Percentiles rank a stretch among this genome's conserved stretches.
Evolutionary conservation across 2,888 invertebrate genomes (phyloP).

Genomic region (Caenorhabditis sinica): DNA sequence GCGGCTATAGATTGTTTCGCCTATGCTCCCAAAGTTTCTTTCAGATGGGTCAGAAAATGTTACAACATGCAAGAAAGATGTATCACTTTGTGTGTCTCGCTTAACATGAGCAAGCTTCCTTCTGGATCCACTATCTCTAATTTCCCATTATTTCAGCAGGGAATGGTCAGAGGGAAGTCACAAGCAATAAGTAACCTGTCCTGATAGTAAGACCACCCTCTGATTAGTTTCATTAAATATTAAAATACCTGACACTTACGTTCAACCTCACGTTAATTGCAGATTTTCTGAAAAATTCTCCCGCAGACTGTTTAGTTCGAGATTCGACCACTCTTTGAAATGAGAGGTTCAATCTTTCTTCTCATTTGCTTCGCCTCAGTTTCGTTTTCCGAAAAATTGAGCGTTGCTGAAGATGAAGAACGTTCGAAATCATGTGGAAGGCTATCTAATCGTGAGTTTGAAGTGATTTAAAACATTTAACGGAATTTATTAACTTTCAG

Average conservation of each 20-base stretch:
- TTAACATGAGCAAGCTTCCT: too few species aligned
- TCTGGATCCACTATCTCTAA: too few species aligned
- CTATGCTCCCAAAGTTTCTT: too few species aligned
- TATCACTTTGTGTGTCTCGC: too few species aligned
- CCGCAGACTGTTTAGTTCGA: not conserved
- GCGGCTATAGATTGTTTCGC: too few species aligned
- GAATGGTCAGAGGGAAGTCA: too few species aligned
- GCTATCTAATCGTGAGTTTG: not conserved
- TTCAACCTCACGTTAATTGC: not conserved
- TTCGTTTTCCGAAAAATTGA: not conserved
- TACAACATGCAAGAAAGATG: too few species aligned
- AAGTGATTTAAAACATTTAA: not conserved
- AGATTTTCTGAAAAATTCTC: not conserved
- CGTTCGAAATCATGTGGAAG: constrained; percentile 7
- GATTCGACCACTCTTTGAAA: not conserved
- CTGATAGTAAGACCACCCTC: too few species aligned
- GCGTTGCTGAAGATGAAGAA: not conserved
- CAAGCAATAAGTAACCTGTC: too few species aligned
- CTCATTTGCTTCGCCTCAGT: not conserved
- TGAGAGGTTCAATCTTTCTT: not conserved
- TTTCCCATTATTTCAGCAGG: too few species aligned
- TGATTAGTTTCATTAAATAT: too few species aligned
- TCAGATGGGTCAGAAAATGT: not conserved
- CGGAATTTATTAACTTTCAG: not conserved
- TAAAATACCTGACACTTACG: not conserved